Evolutionary conservation across 2,888 invertebrate species (phyloP).

Genomic region (Choreutis nemorana): DNA sequence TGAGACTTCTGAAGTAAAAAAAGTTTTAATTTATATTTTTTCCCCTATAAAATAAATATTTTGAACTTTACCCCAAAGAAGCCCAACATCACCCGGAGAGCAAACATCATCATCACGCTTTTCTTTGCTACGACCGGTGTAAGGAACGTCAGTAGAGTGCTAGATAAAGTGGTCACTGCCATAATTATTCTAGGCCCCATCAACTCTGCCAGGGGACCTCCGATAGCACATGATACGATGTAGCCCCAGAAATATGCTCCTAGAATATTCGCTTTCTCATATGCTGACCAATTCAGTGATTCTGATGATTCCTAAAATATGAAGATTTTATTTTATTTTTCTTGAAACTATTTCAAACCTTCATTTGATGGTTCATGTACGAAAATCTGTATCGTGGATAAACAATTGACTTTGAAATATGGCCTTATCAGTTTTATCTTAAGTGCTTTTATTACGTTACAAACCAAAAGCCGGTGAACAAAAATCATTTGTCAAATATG

Average conservation of each 20-base stretch:
- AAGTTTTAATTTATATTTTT: too few species aligned
- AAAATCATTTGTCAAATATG: too few species aligned
- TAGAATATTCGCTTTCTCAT: constrained; percentile 58
- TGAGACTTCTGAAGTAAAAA: too few species aligned
- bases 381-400: too few species aligned
- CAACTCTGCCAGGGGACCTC: constrained; percentile 57
- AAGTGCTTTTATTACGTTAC: too few species aligned
- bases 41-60: too few species aligned
- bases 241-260: constrained; percentile 69
- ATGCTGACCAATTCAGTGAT: constrained; percentile 40
- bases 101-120: constrained; percentile 46
- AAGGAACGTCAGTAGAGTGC: constrained; percentile 49
- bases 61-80: constrained; percentile 53
- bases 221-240: constrained; percentile 55
- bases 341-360: too few species aligned
- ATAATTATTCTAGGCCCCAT: constrained; percentile 53
- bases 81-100: constrained; percentile 54
- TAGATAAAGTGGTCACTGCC: constrained; percentile 33
- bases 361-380: too few species aligned
- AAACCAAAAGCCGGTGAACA: too few species aligned
- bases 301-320: constrained; percentile 12
- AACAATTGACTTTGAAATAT: too few species aligned
- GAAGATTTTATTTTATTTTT: not conserved
- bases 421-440: too few species aligned
- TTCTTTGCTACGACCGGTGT: constrained; percentile 52